A percentile compares a stretch with the other conserved stretches of the same genome.
Evolutionary conservation across 1,140 invertebrate genomes (phyloP).

Genomic region (Pseudomyrmex pallidus): DNA sequence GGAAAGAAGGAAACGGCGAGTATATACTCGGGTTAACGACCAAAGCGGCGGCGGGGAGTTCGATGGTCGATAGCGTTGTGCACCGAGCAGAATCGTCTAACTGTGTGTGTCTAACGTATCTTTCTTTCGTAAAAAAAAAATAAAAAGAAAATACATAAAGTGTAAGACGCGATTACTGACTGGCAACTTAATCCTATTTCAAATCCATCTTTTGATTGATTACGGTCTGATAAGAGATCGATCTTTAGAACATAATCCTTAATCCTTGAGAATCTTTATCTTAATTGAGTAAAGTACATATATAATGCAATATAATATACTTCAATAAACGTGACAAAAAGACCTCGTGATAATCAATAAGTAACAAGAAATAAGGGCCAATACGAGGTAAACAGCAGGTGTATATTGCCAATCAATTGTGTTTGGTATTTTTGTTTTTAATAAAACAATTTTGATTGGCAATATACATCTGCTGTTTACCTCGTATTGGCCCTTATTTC

Average conservation of each 20-base stretch:
- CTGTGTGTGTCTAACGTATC: neutral
- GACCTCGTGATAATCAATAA: too few species aligned
- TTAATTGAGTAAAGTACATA: too few species aligned
- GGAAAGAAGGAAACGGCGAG: slow-evolving; percentile 39
- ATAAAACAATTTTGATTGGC: too few species aligned
- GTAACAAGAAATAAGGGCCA: too few species aligned
- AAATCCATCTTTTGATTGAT: slow-evolving; percentile 1
- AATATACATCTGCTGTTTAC: too few species aligned
- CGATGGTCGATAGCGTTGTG: slow-evolving; percentile 48
- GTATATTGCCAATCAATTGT: too few species aligned
- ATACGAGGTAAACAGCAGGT: too few species aligned
- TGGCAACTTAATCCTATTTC: neutral
- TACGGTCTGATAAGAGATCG: slow-evolving; percentile 2
- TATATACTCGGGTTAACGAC: slow-evolving; percentile 43
- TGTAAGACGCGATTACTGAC: neutral
- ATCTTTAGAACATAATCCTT: neutral
- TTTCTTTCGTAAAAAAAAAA: neutral
- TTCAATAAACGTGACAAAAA: too few species aligned
- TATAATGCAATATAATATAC: too few species aligned
- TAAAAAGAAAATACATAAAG: neutral
- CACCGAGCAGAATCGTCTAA: neutral
- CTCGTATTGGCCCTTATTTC: too few species aligned
- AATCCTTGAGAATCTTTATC: neutral
- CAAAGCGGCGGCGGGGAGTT: slow-evolving; percentile 25
- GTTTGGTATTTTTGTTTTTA: too few species aligned